Conservation (phyloP, 2,113 vertebrate genomes). For the Cyanistes caeruleus region DNA sequence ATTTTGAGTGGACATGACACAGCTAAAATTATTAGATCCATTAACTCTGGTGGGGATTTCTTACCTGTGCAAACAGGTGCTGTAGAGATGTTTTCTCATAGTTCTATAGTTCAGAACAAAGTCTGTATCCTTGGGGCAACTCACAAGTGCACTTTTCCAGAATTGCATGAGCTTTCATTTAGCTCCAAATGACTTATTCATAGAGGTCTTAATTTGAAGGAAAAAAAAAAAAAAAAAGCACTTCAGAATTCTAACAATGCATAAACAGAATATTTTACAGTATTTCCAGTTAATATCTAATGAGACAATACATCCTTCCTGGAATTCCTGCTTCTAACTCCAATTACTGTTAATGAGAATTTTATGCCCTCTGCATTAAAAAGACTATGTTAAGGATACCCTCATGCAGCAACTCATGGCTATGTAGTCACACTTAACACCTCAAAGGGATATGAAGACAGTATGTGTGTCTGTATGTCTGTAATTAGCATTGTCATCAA, state of each 20-base stretch:
- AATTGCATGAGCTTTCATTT: neutral
- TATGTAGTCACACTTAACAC: neutral
- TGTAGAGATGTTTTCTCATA: neutral
- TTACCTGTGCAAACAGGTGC: neutral
- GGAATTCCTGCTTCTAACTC: slow-evolving; percentile 22
- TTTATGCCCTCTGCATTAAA: slow-evolving; percentile 15
- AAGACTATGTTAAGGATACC: neutral
- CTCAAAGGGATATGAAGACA: neutral
- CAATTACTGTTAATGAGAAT: slow-evolving; percentile 45
- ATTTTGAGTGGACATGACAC: neutral
- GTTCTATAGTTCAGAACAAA: neutral
- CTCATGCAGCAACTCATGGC: neutral
- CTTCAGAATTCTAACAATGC: neutral
- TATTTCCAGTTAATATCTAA: slow-evolving; percentile 45
- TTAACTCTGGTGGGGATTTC: neutral
- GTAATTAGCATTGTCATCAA: slow-evolving; percentile 27
- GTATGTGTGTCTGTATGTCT: neutral
- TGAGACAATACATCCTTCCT: slow-evolving; percentile 19
- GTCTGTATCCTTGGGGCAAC: neutral
- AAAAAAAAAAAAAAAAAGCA: neutral
- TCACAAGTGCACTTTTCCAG: neutral
- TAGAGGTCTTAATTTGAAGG: neutral
- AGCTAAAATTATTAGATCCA: neutral
- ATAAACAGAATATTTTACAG: slow-evolving; percentile 34
- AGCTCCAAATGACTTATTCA: slow-evolving; percentile 21